Conservation (phyloP, 2,113 vertebrate species). For the Synodontis membranacea region DNA sequence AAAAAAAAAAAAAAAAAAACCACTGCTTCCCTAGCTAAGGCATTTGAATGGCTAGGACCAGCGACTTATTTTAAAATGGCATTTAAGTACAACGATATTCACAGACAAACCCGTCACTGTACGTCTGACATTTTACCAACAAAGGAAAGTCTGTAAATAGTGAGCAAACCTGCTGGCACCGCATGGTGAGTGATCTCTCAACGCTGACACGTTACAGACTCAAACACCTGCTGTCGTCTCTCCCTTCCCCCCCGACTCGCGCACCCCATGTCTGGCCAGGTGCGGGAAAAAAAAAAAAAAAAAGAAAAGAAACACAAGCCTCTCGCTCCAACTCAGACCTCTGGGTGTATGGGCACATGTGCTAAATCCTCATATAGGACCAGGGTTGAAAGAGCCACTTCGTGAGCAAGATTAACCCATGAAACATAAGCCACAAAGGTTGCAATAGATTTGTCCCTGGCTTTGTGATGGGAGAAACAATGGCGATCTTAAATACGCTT, state of each 20-base stretch:
- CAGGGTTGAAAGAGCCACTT: conserved; percentile 69
- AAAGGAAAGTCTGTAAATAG: conserved; percentile 17
- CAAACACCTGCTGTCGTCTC: conserved; percentile 38
- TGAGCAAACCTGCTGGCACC: conserved; percentile 14
- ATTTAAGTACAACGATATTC: background rate
- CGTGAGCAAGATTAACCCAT: conserved; percentile 61
- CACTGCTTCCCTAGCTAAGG: conserved; percentile 1
- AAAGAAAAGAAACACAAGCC: conserved; percentile 38
- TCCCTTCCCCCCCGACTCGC: background rate
- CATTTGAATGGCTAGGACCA: background rate
- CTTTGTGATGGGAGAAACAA: background rate
- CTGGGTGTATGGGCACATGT: conserved; percentile 29
- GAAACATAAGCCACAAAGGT: conserved; percentile 52
- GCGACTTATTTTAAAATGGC: background rate
- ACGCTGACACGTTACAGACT: conserved; percentile 14
- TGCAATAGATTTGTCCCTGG: background rate
- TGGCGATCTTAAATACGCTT: background rate
- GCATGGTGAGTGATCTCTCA: conserved; percentile 8
- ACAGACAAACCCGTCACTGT: conserved; percentile 10
- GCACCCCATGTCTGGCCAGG: conserved; percentile 31
- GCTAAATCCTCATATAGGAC: conserved; percentile 47
- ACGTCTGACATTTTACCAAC: conserved; percentile 16
- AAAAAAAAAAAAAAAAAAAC: too few relatives aligned
- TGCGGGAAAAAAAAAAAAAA: conserved; percentile 34
- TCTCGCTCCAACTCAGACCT: conserved; percentile 25